Evolutionary conservation across 37 sponge, comb jelly and placozoan species (phyloP).

Genomic region (Mnemiopsis leidyi): DNA sequence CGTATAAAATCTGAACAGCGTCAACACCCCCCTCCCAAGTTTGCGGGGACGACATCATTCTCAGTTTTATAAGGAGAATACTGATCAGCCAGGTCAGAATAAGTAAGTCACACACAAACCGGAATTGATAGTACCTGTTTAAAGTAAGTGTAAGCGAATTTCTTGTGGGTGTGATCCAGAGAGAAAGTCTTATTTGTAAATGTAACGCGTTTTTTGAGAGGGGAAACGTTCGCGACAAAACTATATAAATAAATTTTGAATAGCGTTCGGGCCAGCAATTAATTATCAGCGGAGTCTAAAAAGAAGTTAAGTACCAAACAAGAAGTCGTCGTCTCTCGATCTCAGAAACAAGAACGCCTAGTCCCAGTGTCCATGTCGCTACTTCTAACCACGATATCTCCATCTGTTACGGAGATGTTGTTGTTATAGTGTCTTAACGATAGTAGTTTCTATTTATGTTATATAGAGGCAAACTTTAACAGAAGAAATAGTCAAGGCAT

Average conservation of each 20-base stretch:
- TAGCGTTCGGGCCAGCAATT: too few relatives aligned
- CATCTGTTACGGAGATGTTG: too few relatives aligned
- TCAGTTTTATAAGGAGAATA: slow-evolving; percentile 31
- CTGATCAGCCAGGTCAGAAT: slow-evolving; percentile 42
- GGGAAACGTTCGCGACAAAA: too few relatives aligned
- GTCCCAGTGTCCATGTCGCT: slow-evolving; percentile 11
- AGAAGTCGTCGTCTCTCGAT: neutral
- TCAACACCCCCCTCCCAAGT: neutral
- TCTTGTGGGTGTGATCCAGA: too few relatives aligned
- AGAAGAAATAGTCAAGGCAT: too few relatives aligned
- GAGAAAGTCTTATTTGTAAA: too few relatives aligned
- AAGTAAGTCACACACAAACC: slow-evolving; percentile 55
- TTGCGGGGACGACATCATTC: neutral
- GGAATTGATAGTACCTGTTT: slow-evolving; percentile 64
- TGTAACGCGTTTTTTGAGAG: too few relatives aligned
- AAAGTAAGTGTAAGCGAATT: too few relatives aligned
- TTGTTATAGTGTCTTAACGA: neutral
- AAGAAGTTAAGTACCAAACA: slow-evolving; percentile 34
- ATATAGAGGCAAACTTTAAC: too few relatives aligned
- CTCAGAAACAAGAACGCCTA: neutral
- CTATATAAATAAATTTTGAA: too few relatives aligned
- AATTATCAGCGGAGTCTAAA: too few relatives aligned
- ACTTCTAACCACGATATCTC: neutral
- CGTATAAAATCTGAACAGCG: slow-evolving; percentile 43
- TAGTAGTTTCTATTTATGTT: too few relatives aligned